Evolutionary conservation across 1,140 invertebrate species (phyloP).

Genomic region (Plutomurus gul): DNA sequence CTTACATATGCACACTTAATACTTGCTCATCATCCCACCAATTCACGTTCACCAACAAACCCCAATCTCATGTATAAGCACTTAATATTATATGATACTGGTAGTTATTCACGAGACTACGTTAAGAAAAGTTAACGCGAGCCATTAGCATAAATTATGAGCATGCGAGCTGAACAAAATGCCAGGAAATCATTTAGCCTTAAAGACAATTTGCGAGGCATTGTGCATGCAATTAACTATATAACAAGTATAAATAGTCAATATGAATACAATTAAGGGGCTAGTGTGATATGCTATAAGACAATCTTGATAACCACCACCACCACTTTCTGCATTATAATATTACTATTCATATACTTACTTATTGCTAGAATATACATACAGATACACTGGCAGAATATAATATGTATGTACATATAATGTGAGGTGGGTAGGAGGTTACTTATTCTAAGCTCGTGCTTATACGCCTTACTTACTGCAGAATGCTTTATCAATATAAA

Average conservation of each 20-base stretch:
- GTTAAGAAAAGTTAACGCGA: neutral
- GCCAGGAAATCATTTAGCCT: conserved; percentile 26
- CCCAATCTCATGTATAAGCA: no score
- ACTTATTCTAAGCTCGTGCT: neutral
- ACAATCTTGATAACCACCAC: neutral
- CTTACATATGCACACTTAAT: no score
- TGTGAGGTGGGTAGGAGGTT: neutral
- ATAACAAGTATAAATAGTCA: conserved; percentile 14
- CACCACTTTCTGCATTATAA: neutral
- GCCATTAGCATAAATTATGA: neutral
- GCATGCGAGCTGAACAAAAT: conserved; percentile 1
- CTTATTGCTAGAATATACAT: no score
- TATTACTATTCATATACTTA: neutral
- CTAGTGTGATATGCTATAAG: neutral
- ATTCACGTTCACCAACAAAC: no score
- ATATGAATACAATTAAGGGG: conserved; percentile 11
- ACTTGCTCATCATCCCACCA: no score
- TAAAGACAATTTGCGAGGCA: conserved; percentile 15
- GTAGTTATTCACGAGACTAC: no score
- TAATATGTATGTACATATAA: no score
- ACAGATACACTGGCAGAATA: no score
- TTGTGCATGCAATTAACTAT: conserved; percentile 18
- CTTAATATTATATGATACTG: no score
- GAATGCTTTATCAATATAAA: conserved; percentile 18
- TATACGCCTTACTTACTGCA: neutral